Base-by-base conservation (phyloP, 92 coral and sea anemone genomes). In the Anthopleura xanthogrammica region DNA sequence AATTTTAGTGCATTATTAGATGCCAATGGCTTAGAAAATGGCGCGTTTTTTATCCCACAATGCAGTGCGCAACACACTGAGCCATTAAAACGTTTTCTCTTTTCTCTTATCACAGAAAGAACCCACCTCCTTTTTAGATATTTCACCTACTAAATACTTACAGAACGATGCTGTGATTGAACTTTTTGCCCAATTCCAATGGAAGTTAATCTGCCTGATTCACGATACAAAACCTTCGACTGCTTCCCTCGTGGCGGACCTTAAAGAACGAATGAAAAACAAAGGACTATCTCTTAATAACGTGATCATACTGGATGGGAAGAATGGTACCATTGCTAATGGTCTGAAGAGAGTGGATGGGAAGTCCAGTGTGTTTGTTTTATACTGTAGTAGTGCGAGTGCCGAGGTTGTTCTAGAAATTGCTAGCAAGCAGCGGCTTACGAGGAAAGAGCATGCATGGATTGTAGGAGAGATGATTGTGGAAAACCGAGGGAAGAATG, bases 401-500 rank as follows among this genome's bases (percentile, higher is more conserved):
- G 88, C 88, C 10, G 81, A 60, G 42, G 41, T 60, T 50, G 88
- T 85, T 24, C 83, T 85, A 42, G 83, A 78, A 24, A 77, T 74
- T 24, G 88, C 88, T 6, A 85, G 54, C 42, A 71, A 41, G 7
- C 88, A 75, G 83, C 83, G 36, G 79, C 55, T 85, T 3, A 85
- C 83, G 70, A 55, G 55, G 16, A 85, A 42, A 70, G 80, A 78
- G 83, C 83, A 85, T 85, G 88, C 88, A 79, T 85, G 88, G 88
- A 85, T 85, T 50, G 83, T 71, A 36, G 83, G 88, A 64, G 88
- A 79, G 75, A 85, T 70, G 83, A 77, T 55, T 1, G 22, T 85
- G 24, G 78, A 85, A 52, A 70, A 79, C 40, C 81, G 75, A n/a
- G 54, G 72, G 55, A 23, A 17, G 0, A 23, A 68, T 10, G 57